phyloP scores from a whole-genome alignment of 2,113 vertebrate genomes.

The Emydocephalus ijimae region DNA sequence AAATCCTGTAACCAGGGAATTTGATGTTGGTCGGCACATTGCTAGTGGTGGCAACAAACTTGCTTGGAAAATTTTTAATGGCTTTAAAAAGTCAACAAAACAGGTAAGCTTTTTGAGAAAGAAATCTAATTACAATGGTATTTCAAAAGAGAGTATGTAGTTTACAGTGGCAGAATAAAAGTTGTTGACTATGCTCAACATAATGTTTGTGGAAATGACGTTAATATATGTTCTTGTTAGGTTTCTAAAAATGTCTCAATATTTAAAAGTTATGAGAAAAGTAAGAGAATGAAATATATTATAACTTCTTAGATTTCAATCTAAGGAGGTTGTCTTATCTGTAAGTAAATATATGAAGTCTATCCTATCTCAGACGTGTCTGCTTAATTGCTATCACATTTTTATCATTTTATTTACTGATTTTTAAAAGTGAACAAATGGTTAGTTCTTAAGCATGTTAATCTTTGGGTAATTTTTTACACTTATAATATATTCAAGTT shows the following conservation, averaged over 20 bases:
- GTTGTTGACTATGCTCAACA: neutral
- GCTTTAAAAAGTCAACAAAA: slow-evolving; percentile 97
- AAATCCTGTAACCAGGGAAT: slow-evolving; percentile 96
- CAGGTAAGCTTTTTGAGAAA: slow-evolving; percentile 76
- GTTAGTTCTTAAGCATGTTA: neutral
- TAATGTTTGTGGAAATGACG: neutral
- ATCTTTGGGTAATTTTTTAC: neutral
- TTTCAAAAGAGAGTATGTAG: neutral
- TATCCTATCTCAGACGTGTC: neutral
- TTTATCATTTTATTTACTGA: neutral
- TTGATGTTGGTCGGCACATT: slow-evolving; percentile 93
- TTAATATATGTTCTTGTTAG: neutral
- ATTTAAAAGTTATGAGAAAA: neutral
- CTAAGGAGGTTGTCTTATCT: too few relatives aligned
- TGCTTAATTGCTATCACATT: neutral
- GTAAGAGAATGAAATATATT: neutral
- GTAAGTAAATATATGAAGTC: neutral
- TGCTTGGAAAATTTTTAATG: slow-evolving; percentile 97
- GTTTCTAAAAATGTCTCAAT: neutral
- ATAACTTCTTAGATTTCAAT: neutral
- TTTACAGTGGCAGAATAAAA: neutral
- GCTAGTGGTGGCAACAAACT: slow-evolving; percentile 92
- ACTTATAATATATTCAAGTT: neutral
- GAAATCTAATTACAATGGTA: neutral
- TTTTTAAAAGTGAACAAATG: neutral